Percentiles rank a stretch among this genome's conserved stretches.
phyloP scores from a whole-genome alignment of 2,888 invertebrate species.

The Antheraea assamensis region DNA sequence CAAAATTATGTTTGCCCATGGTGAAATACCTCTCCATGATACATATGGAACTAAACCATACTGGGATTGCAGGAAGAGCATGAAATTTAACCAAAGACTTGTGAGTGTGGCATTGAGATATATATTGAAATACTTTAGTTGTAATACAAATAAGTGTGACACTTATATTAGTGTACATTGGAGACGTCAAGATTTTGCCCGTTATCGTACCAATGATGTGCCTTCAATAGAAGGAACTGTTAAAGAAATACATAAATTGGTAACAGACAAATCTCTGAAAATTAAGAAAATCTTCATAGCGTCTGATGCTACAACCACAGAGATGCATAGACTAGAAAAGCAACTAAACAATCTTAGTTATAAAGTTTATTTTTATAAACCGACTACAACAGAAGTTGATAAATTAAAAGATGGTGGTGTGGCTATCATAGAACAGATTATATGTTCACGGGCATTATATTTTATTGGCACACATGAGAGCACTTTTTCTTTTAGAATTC shows the following conservation, averaged over 20 bases:
- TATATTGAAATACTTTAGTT: slow-evolving; percentile 53
- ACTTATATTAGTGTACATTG: slow-evolving; percentile 93
- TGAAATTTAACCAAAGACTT: slow-evolving; percentile 91
- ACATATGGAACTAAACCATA: slow-evolving; percentile 91
- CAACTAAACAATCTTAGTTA: slow-evolving; percentile 63
- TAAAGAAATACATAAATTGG: slow-evolving; percentile 84
- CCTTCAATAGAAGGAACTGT: slow-evolving; percentile 91
- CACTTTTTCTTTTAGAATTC: slow-evolving; percentile 97
- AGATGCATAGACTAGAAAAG: slow-evolving; percentile 72
- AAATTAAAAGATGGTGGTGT: slow-evolving; percentile 90
- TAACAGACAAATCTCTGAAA: slow-evolving; percentile 75
- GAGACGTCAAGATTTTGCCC: slow-evolving; percentile 93
- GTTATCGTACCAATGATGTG: slow-evolving; percentile 86
- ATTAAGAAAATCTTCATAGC: slow-evolving; percentile 87
- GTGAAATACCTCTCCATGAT: slow-evolving; percentile 94
- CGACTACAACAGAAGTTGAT: slow-evolving; percentile 71
- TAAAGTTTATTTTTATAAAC: slow-evolving; percentile 58
- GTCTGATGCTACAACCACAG: slow-evolving; percentile 88
- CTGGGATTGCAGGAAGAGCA: slow-evolving; percentile 94
- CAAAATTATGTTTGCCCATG: slow-evolving; percentile 87
- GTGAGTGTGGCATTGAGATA: slow-evolving; percentile 86
- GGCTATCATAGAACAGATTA: slow-evolving; percentile 97
- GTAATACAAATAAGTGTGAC: slow-evolving; percentile 69
- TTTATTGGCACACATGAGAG: slow-evolving; percentile 97
- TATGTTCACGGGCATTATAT: slow-evolving; percentile 92